phyloP scores from a whole-genome alignment of 2,888 invertebrate species.

The Chloroclysta siterata region DNA sequence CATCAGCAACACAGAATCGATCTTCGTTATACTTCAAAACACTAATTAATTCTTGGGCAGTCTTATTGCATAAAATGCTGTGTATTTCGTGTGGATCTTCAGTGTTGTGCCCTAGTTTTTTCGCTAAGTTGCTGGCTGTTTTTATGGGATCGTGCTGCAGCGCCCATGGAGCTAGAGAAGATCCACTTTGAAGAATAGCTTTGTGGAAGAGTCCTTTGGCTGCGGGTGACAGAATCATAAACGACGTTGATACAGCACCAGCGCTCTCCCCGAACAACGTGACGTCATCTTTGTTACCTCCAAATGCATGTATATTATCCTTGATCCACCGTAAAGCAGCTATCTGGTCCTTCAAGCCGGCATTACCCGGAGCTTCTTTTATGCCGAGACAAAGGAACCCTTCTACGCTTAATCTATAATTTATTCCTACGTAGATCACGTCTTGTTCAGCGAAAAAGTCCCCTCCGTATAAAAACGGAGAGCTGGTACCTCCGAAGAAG shows the following conservation, averaged over 20 bases:
- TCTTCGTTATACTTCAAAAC: constrained; percentile 64
- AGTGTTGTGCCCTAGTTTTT: constrained; percentile 69
- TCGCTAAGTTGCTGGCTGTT: constrained; percentile 64
- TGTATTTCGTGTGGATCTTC: constrained; percentile 69
- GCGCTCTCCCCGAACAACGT: constrained; percentile 80
- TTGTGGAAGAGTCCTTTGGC: constrained; percentile 73
- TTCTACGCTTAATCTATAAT: constrained; percentile 85
- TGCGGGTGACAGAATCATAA: constrained; percentile 65
- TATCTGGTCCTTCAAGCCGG: constrained; percentile 84
- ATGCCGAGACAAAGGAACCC: constrained; percentile 87
- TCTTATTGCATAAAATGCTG: constrained; percentile 62
- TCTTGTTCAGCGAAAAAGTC: constrained; percentile 85
- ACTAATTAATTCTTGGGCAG: constrained; percentile 62
- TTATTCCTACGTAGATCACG: constrained; percentile 85
- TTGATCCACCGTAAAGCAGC: constrained; percentile 74
- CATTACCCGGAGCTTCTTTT: constrained; percentile 87
- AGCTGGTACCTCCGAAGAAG: constrained; percentile 85
- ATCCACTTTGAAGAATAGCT: constrained; percentile 75
- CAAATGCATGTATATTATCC: constrained; percentile 70
- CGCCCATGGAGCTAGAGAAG: constrained; percentile 72
- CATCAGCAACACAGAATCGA: constrained; percentile 65
- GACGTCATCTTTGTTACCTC: constrained; percentile 72
- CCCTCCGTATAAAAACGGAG: constrained; percentile 85
- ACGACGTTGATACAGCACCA: constrained; percentile 73
- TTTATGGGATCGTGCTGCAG: constrained; percentile 70